Conservation (phyloP, 1,140 invertebrate genomes). For the Batillaria attramentaria region DNA sequence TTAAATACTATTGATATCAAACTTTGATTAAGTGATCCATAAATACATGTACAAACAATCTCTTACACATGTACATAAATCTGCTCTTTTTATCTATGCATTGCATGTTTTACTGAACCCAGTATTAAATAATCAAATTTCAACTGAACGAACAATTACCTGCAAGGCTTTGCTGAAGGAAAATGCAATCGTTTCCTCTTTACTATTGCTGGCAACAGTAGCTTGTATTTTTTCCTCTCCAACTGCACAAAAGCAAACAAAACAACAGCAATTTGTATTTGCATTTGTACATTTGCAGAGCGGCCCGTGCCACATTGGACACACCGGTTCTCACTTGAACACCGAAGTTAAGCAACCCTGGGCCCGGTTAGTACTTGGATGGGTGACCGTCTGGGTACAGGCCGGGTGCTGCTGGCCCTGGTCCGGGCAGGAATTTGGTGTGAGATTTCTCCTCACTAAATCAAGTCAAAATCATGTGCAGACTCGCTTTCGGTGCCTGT, state of each 20-base stretch:
- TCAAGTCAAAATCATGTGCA: no score
- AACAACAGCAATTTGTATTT: no score
- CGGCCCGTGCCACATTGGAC: neutral
- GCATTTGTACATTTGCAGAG: neutral
- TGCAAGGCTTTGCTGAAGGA: constrained; percentile 45
- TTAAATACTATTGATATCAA: neutral
- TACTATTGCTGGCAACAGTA: constrained; percentile 31
- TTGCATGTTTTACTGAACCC: neutral
- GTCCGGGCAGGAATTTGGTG: no score
- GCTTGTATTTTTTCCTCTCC: neutral
- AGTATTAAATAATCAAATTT: no score
- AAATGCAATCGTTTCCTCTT: constrained; percentile 54
- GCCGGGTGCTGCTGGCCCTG: no score
- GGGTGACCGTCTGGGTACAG: no score
- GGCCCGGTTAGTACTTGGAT: no score
- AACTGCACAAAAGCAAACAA: neutral
- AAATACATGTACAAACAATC: neutral
- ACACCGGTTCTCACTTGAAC: no score
- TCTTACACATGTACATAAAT: neutral
- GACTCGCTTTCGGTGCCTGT: no score
- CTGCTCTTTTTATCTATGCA: neutral
- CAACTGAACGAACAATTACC: constrained; percentile 24
- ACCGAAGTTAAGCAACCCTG: neutral
- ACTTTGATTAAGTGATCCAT: neutral
- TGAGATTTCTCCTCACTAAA: no score